These are phyloP conservation scores for Auanema sp. DNA, from an alignment of 2,888 invertebrate species.

Conservation along the genomic window DNA sequence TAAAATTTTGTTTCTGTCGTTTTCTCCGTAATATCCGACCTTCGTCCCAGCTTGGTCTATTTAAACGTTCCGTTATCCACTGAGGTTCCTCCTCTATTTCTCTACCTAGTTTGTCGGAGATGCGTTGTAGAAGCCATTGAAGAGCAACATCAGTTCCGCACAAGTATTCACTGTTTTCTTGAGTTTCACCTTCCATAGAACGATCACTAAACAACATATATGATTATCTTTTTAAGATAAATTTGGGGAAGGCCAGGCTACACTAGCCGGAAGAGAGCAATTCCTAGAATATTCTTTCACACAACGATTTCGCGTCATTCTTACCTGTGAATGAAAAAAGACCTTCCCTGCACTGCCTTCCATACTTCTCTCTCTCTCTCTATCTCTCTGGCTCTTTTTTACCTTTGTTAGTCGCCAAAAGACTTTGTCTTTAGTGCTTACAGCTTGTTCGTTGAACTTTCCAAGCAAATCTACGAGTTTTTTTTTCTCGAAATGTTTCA, in stretches of 20 bases:
- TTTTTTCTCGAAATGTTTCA: not conserved
- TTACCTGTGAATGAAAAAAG: not conserved
- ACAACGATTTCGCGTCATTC: conserved; percentile 6
- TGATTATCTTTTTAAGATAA: not conserved
- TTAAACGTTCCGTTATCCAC: conserved; percentile 57
- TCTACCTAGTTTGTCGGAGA: conserved; percentile 44
- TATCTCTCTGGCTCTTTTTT: not conserved
- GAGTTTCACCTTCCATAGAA: conserved; percentile 23
- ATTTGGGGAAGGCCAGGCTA: not conserved
- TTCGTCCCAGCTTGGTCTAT: conserved; percentile 41
- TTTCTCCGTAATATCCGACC: not conserved
- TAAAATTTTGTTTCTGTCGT: not conserved
- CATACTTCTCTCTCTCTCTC: not conserved
- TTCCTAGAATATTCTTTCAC: conserved; percentile 2
- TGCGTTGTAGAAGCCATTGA: conserved; percentile 53
- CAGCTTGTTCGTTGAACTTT: not conserved
- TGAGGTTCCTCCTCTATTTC: conserved; percentile 50
- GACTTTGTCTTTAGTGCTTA: not conserved
- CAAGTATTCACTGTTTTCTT: conserved; percentile 33
- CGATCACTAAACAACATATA: conserved; percentile 26
- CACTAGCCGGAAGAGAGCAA: not conserved
- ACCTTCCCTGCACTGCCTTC: not conserved
- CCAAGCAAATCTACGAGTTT: not conserved
- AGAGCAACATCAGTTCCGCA: conserved; percentile 54
- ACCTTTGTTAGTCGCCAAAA: not conserved